Evolutionary conservation across 2,888 invertebrate species (phyloP).

Genomic region (Lamellibrachia columna): DNA sequence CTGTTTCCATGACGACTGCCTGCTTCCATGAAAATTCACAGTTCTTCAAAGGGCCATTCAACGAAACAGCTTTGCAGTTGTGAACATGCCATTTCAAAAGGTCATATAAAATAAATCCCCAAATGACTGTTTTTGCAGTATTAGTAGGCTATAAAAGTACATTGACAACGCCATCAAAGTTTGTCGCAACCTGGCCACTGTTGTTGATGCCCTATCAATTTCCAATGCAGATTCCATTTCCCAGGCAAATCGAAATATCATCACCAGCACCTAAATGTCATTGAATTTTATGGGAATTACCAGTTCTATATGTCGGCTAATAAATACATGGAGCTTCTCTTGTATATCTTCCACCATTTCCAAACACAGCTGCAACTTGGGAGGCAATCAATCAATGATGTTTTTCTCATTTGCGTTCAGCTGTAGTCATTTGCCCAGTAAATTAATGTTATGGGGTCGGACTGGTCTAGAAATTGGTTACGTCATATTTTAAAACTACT

Average conservation of each 20-base stretch:
- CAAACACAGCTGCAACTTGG: not conserved
- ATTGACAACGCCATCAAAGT: not conserved
- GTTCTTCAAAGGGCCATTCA: not conserved
- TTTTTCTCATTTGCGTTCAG: not conserved
- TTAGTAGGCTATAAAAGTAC: not conserved
- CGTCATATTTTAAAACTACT: no score
- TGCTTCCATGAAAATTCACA: not conserved
- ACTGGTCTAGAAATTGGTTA: no score
- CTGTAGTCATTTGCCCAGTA: not conserved
- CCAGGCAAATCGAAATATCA: not conserved
- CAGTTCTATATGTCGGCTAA: not conserved
- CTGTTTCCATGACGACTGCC: not conserved
- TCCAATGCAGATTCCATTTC: not conserved
- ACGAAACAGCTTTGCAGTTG: not conserved
- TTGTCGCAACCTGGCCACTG: not conserved
- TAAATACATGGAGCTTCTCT: not conserved
- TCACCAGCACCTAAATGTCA: not conserved
- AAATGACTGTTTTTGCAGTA: not conserved
- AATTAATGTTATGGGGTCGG: not conserved
- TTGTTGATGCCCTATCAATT: not conserved
- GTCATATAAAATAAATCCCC: not conserved
- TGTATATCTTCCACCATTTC: not conserved
- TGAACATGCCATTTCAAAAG: not conserved
- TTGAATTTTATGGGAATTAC: not conserved
- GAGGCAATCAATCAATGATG: not conserved